Base-by-base conservation (phyloP, 2,113 vertebrate genomes). In the Sinocyclocheilus rhinocerous region DNA sequence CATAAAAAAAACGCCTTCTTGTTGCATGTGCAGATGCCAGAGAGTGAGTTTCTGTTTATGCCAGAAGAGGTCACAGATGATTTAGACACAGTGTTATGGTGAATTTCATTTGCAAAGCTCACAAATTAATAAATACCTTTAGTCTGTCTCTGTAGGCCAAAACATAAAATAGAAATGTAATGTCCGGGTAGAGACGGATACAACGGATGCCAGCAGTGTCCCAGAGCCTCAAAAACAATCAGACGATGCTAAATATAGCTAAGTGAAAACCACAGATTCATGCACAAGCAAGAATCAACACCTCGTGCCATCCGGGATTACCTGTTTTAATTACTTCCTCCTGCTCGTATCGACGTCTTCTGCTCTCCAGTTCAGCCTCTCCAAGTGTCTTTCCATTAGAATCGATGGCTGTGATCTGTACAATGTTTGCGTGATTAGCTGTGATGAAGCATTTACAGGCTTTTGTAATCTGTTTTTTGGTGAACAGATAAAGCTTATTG, bases 251-350 rank as follows among this genome's bases (percentile, higher is more conserved):
- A 89, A 87, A 87, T 87, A 87, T 86, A 87, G 63, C 85, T n/a
- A 39, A 84, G 36, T 86, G 70, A 82, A 90, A 86, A 77, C 86
- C 69, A 8, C 12, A 81, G 65, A 87, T 79, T 89, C 86, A 86
- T 82, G 84, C 70, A 87, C 81, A 82, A 85, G 73, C 82, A 72
- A 78, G 50, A 76, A 89, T 90, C 89, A 86, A 86, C 85, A 86
- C 77, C 77, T 70, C 18, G 63, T 78, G 84, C 85, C 89, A 89
- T 83, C 86, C 73, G 86, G 89, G 88, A 90, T 90, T 90, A 90
- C 88, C 84, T 84, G 83, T 87, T 90, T 90, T 90, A 90, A 90
- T 90, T 90, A 90, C 89, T 90, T 90, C 88, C 81, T 85, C 65
- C 85, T 81, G 52, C 84, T 85, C 52, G 45, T 90, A 90, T 90